Evolutionary conservation across 2,888 invertebrate species (phyloP), one percentile per base, ranked within the genome.

Genomic region (Liopterus haemorrhoidalis): DNA sequence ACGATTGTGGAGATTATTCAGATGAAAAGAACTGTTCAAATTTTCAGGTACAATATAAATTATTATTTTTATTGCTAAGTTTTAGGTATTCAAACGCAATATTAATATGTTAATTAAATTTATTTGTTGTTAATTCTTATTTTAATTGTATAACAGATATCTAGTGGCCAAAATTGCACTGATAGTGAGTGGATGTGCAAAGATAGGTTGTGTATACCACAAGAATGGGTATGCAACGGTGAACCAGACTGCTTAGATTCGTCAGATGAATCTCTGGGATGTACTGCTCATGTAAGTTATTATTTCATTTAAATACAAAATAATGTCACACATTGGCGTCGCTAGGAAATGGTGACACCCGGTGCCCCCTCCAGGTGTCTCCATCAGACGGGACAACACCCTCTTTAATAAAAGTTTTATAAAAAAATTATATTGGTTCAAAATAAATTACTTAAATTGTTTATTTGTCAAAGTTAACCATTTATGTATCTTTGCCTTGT

Each of bases 1-100:
- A 67, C 46, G 68, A 70, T 56, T 70, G 70, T 51, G 61, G 59
- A 2, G 70, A 70, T 58, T 63, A 53, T 51, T 66, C 67, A 3
- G 70, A 70, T 59, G 70, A 70, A 55, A 44, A 51, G 12, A 53
- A 66, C 41, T 69, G 69, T 50, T 53, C 49, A 18, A 31, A 55
- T 39, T 58, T 55, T 41, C 51, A 55, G 51, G 56, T 58, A 50
- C 46, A 12, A 20, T 11, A 14, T 24, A 11, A 27, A 32, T 28
- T 32, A 40, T 19, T 20, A 22, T 6, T 22, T 22, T 19, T 6
- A 21, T 5, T 20, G 14, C 14, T 15, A 36, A 22, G 8, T 22
- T 36, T n/a, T n/a, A n/a, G n/a, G n/a, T n/a, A n/a, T n/a, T n/a
- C n/a, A n/a, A n/a, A n/a, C 16, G 14, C 15, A 16, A 3, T 22